These are phyloP conservation scores for Autographa pulchrina DNA, from an alignment of 2,888 invertebrate species.

Conservation along the genomic window DNA sequence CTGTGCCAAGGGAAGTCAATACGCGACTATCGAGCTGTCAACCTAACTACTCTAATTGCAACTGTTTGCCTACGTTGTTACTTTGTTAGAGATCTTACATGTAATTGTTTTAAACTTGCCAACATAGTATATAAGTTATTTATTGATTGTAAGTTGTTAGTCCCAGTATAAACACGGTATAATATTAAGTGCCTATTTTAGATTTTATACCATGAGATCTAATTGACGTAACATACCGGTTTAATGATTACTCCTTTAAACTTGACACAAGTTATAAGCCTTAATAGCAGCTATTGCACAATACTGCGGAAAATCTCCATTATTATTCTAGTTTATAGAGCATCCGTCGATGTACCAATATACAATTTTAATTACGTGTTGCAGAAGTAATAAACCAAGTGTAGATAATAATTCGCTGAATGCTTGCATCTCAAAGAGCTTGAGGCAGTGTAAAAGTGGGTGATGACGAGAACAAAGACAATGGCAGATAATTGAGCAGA, in stretches of 20 bases:
- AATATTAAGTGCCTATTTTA: not conserved
- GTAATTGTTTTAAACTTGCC: not conserved
- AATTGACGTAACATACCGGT: constrained; percentile 44
- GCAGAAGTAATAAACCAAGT: constrained; percentile 20
- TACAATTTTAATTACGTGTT: constrained; percentile 14
- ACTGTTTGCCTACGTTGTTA: not conserved
- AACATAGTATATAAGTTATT: not conserved
- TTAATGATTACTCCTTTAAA: constrained; percentile 49
- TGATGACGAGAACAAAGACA: not conserved
- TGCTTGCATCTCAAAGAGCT: not conserved
- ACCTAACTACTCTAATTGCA: constrained; percentile 2
- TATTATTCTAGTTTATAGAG: constrained; percentile 27
- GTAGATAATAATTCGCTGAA: constrained; percentile 2
- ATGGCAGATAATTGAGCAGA: not conserved
- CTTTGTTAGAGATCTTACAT: not conserved
- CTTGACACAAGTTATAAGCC: constrained; percentile 50
- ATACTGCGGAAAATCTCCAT: constrained; percentile 33
- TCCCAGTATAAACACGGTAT: not conserved
- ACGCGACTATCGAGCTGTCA: not conserved
- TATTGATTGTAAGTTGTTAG: not conserved
- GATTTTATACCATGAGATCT: constrained; percentile 12
- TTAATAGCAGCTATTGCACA: constrained; percentile 39
- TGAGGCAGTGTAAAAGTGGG: not conserved
- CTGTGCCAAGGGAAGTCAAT: constrained; percentile 1
- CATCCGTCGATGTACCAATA: constrained; percentile 18